phyloP scores from a whole-genome alignment of 1,140 invertebrate genomes.

The Cheumatopsyche charites region DNA sequence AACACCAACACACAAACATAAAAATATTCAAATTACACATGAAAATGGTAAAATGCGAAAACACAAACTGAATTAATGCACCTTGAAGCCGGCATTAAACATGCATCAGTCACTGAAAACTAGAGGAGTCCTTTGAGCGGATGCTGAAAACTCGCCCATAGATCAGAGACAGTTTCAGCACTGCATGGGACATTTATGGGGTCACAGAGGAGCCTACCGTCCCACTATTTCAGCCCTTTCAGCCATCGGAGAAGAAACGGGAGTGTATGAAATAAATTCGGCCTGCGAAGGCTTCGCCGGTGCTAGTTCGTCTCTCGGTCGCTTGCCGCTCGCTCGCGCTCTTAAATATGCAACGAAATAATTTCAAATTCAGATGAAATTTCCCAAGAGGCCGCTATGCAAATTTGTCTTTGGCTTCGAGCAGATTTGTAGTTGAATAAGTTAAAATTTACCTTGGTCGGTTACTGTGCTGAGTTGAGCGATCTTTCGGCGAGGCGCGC shows the following conservation, averaged over 20 bases:
- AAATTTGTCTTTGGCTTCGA: slow-evolving; percentile 46
- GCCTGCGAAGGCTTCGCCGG: slow-evolving; percentile 15
- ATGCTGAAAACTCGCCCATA: slow-evolving; percentile 27
- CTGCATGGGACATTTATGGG: slow-evolving; percentile 34
- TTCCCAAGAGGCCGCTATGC: slow-evolving; percentile 45
- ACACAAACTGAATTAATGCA: too few relatives aligned
- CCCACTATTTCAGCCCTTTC: not conserved
- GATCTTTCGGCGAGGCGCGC: not conserved
- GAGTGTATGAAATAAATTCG: slow-evolving; percentile 28
- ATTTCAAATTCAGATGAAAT: slow-evolving; percentile 48
- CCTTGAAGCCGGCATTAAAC: too few relatives aligned
- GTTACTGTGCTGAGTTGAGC: not conserved
- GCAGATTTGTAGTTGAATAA: slow-evolving; percentile 46
- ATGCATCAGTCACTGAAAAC: too few relatives aligned
- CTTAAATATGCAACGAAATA: slow-evolving; percentile 48
- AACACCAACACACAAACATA: too few relatives aligned
- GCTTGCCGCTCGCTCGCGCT: slow-evolving; percentile 6
- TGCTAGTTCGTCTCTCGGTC: slow-evolving; percentile 17
- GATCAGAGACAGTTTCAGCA: slow-evolving; percentile 25
- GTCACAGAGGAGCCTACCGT: not conserved
- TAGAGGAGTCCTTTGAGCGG: not conserved
- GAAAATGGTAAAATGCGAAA: not conserved
- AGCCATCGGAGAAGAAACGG: not conserved
- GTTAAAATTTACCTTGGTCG: slow-evolving; percentile 42
- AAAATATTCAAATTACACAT: not conserved